phyloP scores from a whole-genome alignment of 2,797 vertebrate species.

The Microctenopoma stevenorrisi region DNA sequence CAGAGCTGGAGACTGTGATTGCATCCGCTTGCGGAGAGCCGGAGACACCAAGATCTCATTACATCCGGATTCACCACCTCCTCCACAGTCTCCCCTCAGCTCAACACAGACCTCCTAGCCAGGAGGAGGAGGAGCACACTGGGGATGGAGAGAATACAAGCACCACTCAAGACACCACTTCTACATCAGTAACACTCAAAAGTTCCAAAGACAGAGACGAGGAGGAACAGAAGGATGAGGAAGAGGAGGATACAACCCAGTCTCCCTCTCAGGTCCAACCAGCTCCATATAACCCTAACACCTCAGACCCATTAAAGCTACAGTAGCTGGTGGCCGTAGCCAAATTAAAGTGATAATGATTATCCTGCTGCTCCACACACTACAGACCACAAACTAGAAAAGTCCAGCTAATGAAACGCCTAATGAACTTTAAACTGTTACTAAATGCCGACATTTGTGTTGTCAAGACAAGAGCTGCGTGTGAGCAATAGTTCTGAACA shows the following conservation, averaged over 20 bases:
- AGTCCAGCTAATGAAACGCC: too few species aligned
- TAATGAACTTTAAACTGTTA: too few species aligned
- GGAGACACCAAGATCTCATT: conserved; percentile 94
- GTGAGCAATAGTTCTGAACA: too few species aligned
- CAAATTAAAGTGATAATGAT: too few species aligned
- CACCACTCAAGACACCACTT: conserved; percentile 39
- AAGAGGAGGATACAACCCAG: conserved; percentile 72
- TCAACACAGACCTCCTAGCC: conserved; percentile 71
- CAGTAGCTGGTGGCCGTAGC: too few species aligned
- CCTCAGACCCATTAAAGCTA: neutral
- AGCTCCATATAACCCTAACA: neutral
- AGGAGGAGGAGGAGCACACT: conserved; percentile 77
- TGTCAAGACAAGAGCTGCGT: too few species aligned
- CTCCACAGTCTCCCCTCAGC: conserved; percentile 94
- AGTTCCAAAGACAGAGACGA: conserved; percentile 60
- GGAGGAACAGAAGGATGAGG: conserved; percentile 67
- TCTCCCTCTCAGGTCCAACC: conserved; percentile 74
- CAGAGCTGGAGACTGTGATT: conserved; percentile 94
- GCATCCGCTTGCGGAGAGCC: conserved; percentile 92
- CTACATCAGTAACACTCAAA: conserved; percentile 62
- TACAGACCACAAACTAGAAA: too few species aligned
- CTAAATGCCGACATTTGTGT: too few species aligned
- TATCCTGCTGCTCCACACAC: too few species aligned
- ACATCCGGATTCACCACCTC: conserved; percentile 95
- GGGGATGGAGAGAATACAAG: conserved; percentile 45